Evolutionary conservation across 92 coral and sea anemone species (phyloP).

Genomic region (Porites lobata): DNA sequence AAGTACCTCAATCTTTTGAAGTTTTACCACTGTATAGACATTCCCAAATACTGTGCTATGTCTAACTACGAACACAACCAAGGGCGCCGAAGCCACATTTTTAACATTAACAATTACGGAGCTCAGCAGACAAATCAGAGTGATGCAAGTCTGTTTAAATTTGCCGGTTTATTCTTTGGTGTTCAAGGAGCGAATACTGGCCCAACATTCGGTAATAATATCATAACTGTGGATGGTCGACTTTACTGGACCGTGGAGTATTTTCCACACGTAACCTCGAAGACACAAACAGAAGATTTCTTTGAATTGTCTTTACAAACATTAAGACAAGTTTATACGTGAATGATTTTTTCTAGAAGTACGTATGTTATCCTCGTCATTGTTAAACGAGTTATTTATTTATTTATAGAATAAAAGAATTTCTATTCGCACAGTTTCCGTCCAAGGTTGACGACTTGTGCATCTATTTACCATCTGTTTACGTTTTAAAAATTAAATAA

Average conservation of each 20-base stretch:
- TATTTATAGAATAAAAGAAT: no score
- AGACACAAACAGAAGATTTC: conserved; percentile 61
- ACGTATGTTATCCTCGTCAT: no score
- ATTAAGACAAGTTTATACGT: conserved; percentile 28
- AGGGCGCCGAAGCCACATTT: conserved; percentile 41
- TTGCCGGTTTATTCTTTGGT: conserved; percentile 43
- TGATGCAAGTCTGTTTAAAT: neutral
- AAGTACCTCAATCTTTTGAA: conserved; percentile 27
- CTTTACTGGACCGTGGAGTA: conserved; percentile 72
- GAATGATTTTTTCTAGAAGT: no score
- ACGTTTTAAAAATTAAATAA: no score
- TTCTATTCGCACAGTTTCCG: no score
- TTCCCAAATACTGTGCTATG: conserved; percentile 36
- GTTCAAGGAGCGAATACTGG: conserved; percentile 59
- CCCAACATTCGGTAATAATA: conserved; percentile 51
- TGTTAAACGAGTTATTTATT: no score
- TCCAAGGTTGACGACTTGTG: no score
- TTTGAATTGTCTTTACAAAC: conserved; percentile 57
- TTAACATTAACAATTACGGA: conserved; percentile 36
- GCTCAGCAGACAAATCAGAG: conserved; percentile 14
- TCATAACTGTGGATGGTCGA: conserved; percentile 71
- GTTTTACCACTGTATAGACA: conserved; percentile 38
- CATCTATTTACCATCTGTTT: no score
- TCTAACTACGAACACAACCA: conserved; percentile 30
- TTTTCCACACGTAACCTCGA: conserved; percentile 62